These are phyloP conservation scores for Halocynthia aurantium DNA, from an alignment of 23 tunicate genomes.

Conservation along the genomic window DNA sequence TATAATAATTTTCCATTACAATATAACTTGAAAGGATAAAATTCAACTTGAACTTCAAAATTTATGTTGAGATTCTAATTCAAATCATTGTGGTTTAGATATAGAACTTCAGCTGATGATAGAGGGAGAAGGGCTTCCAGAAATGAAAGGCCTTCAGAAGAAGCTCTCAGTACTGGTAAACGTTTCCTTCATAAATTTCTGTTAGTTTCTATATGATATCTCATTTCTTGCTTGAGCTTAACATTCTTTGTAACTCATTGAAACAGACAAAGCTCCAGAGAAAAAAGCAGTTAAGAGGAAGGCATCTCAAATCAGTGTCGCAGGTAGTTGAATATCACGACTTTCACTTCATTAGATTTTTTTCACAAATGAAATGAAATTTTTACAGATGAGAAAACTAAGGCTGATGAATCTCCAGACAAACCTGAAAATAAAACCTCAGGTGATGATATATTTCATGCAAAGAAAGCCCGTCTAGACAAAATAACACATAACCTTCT, in stretches of 20 bases:
- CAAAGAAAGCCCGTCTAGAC: constrained; percentile 72
- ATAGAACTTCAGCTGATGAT: constrained; percentile 80
- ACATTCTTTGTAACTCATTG: too few relatives aligned
- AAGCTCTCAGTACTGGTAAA: not conserved
- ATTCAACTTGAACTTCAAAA: too few relatives aligned
- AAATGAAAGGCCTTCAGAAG: not conserved
- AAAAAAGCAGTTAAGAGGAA: not conserved
- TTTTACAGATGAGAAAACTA: not conserved
- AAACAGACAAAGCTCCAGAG: not conserved
- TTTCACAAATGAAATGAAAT: too few relatives aligned
- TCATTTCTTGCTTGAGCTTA: too few relatives aligned
- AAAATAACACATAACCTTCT: constrained; percentile 49
- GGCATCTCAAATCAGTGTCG: not conserved
- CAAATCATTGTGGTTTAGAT: constrained; percentile 1
- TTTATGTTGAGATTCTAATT: too few relatives aligned
- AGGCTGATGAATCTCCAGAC: not conserved
- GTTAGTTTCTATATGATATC: not conserved
- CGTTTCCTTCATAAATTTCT: not conserved
- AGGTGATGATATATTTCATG: constrained; percentile 28
- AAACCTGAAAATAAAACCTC: not conserved
- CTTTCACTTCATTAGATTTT: too few relatives aligned
- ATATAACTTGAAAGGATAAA: too few relatives aligned
- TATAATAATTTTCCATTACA: too few relatives aligned
- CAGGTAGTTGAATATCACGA: not conserved
- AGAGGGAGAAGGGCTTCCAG: constrained; percentile 50